Evolutionary conservation across 1,140 invertebrate genomes (phyloP).

Genomic region (Ladona fulva): DNA sequence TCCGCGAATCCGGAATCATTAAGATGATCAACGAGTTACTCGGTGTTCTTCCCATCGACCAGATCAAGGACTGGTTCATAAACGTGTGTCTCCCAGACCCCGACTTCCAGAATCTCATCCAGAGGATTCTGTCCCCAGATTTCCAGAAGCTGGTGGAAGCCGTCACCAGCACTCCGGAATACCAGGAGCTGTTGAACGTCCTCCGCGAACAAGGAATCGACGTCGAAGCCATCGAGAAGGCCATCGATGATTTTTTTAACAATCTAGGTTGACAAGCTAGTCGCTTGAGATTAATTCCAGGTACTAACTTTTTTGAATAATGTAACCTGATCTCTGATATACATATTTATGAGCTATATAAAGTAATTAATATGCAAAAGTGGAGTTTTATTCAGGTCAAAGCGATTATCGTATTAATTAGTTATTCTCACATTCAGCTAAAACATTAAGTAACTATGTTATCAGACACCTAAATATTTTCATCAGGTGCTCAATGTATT

Average conservation of each 20-base stretch:
- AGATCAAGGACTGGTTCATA: constrained; percentile 26
- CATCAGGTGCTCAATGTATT: too few relatives aligned
- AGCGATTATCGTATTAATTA: too few relatives aligned
- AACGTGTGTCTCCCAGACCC: constrained; percentile 21
- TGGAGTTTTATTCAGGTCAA: too few relatives aligned
- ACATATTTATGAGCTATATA: too few relatives aligned
- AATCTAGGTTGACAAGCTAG: not conserved
- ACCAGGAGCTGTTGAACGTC: constrained; percentile 24
- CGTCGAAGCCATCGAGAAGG: not conserved
- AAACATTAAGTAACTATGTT: too few relatives aligned
- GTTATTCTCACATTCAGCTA: too few relatives aligned
- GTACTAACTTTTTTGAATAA: too few relatives aligned
- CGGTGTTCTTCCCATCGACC: constrained; percentile 25
- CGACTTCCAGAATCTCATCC: constrained; percentile 23
- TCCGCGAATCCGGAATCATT: not conserved
- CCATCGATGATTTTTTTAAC: not conserved
- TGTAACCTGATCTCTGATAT: too few relatives aligned
- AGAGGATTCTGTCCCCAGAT: constrained; percentile 23
- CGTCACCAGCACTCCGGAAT: constrained; percentile 18
- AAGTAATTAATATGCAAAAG: too few relatives aligned
- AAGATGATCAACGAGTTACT: constrained; percentile 25
- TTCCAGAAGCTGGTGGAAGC: constrained; percentile 24
- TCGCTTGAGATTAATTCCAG: too few relatives aligned
- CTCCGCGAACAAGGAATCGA: constrained; percentile 17
- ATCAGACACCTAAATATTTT: too few relatives aligned